Percentiles rank a stretch among this genome's conserved stretches.
Conservation (phyloP, 2,797 vertebrate genomes). For the Rhinoraja longicauda region DNA sequence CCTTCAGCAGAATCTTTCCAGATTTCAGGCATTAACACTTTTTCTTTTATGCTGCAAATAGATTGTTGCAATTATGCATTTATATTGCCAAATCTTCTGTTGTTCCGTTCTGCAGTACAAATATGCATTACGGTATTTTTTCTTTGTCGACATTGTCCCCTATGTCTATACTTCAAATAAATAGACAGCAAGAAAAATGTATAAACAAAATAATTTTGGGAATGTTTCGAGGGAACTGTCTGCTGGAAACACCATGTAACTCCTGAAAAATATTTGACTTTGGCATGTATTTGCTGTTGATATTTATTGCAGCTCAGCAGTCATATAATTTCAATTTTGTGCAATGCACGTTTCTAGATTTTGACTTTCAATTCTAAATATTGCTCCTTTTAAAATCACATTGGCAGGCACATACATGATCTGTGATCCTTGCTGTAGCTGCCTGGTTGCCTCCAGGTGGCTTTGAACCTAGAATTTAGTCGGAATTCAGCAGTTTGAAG, state of each 20-base stretch:
- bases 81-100: not conserved
- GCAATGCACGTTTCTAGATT: not conserved
- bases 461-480: constrained; percentile 25
- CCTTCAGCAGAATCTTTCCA: not conserved
- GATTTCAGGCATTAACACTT: not conserved
- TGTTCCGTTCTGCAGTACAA: not conserved
- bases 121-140: not conserved
- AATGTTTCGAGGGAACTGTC: not conserved
- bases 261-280: not conserved
- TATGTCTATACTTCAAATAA: not conserved
- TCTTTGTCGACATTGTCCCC: not conserved
- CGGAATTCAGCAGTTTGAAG: constrained; percentile 35
- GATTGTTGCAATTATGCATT: not conserved
- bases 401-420: not conserved
- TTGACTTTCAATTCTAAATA: not conserved
- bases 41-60: constrained; percentile 4
- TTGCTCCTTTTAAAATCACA: not conserved
- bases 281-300: not conserved
- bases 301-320: not conserved
- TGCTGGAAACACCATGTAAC: not conserved
- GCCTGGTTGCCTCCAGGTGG: not conserved
- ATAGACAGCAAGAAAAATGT: not conserved
- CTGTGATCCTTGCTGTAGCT: not conserved
- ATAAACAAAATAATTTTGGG: not conserved
- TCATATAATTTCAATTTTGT: constrained; percentile 16